phyloP scores from a whole-genome alignment of 2,797 vertebrate genomes.

The Lemur catta region DNA sequence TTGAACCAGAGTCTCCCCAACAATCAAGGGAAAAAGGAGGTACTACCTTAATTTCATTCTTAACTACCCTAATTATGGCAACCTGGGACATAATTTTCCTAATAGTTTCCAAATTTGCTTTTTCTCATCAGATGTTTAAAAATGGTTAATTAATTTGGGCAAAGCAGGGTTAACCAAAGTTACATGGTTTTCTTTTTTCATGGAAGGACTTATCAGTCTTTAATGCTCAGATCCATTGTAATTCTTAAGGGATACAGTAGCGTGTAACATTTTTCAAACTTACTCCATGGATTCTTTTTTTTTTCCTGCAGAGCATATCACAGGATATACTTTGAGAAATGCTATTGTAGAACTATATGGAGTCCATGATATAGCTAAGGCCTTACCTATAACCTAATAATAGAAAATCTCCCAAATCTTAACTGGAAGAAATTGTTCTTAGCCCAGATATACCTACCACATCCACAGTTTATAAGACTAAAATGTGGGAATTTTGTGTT shows the following conservation, averaged over 20 bases:
- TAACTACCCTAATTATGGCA: not conserved
- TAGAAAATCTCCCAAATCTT: not conserved
- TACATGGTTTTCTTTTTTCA: not conserved
- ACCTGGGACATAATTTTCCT: not conserved
- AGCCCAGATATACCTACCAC: not conserved
- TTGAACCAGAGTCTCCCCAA: conserved; percentile 13
- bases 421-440: not conserved
- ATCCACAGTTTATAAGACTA: not conserved
- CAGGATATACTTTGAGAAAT: not conserved
- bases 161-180: not conserved
- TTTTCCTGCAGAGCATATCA: not conserved
- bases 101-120: not conserved
- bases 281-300: not conserved
- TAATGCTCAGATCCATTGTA: not conserved
- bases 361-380: not conserved
- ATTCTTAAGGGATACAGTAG: not conserved
- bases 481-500: not conserved
- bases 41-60: not conserved
- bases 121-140: not conserved
- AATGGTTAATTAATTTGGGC: not conserved
- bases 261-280: not conserved
- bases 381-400: not conserved
- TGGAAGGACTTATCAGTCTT: not conserved
- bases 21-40: not conserved
- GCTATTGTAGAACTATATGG: not conserved